Conservation (phyloP, 2,113 vertebrate genomes). For the Xiphias gladius region DNA sequence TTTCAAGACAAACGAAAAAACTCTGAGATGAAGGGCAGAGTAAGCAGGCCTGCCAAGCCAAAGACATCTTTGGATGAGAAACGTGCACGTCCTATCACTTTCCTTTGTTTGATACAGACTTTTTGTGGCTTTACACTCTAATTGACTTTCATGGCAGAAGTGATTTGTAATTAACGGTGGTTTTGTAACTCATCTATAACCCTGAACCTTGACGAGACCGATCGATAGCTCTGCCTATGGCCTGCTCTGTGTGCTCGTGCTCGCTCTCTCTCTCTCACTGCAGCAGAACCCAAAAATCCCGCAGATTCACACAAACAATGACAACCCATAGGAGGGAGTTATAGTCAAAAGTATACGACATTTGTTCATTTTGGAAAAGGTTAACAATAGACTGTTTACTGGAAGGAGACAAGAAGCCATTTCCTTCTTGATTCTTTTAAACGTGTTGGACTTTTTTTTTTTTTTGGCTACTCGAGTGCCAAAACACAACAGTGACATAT, state of each 20-base stretch:
- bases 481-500: not conserved
- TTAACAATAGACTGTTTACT: not conserved
- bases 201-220: slow-evolving; percentile 76
- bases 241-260: slow-evolving; percentile 35
- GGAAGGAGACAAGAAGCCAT: not conserved
- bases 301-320: slow-evolving; percentile 24
- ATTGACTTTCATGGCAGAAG: slow-evolving; percentile 83
- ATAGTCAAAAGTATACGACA: not conserved
- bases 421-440: not conserved
- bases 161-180: slow-evolving; percentile 85
- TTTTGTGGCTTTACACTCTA: slow-evolving; percentile 70
- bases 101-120: slow-evolving; percentile 73
- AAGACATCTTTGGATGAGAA: slow-evolving; percentile 53
- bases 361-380: not conserved
- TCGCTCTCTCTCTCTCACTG: slow-evolving; percentile 29
- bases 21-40: slow-evolving; percentile 32
- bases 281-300: slow-evolving; percentile 40
- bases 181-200: slow-evolving; percentile 83
- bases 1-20: slow-evolving; percentile 12
- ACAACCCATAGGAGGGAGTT: not conserved
- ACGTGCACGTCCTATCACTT: slow-evolving; percentile 68
- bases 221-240: slow-evolving; percentile 80
- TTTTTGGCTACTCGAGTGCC: not conserved
- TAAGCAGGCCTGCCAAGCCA: slow-evolving; percentile 22
- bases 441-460: not conserved